phyloP scores from a whole-genome alignment of 2,797 vertebrate species.

The Xiphophorus birchmanni region DNA sequence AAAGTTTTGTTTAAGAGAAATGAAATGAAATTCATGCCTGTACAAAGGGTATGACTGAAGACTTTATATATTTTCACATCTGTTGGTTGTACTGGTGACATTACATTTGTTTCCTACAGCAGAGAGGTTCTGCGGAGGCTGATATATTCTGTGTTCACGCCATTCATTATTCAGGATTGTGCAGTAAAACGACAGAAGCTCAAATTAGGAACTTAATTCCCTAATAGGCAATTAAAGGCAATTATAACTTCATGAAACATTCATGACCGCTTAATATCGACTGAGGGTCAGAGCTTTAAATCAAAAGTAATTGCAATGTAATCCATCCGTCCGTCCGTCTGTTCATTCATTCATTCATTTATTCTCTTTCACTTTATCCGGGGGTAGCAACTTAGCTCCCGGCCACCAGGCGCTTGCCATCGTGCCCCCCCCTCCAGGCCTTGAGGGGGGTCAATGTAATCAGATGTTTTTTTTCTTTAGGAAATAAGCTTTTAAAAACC shows the following conservation, averaged over 20 bases:
- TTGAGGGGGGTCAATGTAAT: no score
- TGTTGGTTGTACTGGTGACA: not conserved
- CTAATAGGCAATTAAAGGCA: conserved; percentile 34
- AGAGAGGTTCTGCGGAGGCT: not conserved
- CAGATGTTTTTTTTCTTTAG: conserved; percentile 10
- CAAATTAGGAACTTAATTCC: conserved; percentile 27
- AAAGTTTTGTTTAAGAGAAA: not conserved
- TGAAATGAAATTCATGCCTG: not conserved
- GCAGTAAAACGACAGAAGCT: conserved; percentile 14
- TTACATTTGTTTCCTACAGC: not conserved
- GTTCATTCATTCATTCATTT: no score
- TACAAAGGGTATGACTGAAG: not conserved
- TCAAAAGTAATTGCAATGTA: conserved; percentile 23
- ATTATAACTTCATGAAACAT: conserved; percentile 35
- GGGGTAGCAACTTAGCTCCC: no score
- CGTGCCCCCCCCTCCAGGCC: no score
- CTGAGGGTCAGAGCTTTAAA: conserved; percentile 26
- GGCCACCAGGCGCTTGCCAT: no score
- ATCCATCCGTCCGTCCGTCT: not conserved
- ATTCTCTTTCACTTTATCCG: no score
- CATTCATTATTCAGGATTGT: conserved; percentile 40
- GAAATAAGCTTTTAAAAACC: conserved; percentile 13
- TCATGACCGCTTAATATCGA: conserved; percentile 33
- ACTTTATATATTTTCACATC: not conserved
- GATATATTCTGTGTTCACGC: not conserved